phyloP scores from a whole-genome alignment of 1,140 invertebrate species.

The Zaprionus nigranus region DNA sequence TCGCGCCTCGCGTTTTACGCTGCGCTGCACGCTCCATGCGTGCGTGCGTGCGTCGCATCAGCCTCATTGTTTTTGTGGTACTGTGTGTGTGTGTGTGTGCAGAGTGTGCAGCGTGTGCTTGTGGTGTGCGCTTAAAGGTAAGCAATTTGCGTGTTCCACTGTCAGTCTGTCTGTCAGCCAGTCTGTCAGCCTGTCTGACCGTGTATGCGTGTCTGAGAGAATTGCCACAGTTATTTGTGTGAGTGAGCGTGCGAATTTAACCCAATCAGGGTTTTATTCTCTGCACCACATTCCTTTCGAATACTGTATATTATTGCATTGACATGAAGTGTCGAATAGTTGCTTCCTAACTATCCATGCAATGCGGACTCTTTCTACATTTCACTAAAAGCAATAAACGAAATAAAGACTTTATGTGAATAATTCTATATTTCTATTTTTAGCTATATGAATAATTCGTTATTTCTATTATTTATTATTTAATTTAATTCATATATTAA shows the following conservation, averaged over 20 bases:
- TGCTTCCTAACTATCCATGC: background rate
- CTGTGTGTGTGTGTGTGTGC: conserved; percentile 13
- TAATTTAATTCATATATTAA: no score
- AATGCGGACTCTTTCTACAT: background rate
- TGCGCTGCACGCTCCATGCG: conserved; percentile 45
- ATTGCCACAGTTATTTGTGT: background rate
- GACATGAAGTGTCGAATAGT: background rate
- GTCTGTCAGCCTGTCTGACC: conserved; percentile 10
- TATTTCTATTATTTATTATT: no score
- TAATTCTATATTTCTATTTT: no score
- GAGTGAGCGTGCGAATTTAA: background rate
- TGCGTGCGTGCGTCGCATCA: conserved; percentile 35
- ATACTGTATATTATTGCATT: background rate
- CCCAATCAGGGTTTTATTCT: background rate
- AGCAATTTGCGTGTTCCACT: conserved; percentile 30
- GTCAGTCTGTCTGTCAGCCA: conserved; percentile 6
- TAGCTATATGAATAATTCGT: accelerated
- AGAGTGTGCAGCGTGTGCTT: conserved; percentile 11
- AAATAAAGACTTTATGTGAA: no score
- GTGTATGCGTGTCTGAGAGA: background rate
- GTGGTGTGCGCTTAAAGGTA: conserved; percentile 46
- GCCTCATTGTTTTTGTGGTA: conserved; percentile 20
- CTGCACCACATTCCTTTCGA: background rate
- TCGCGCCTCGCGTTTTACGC: conserved; percentile 50
- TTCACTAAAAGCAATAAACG: background rate